These are phyloP conservation scores for Galagoides demidoff DNA, from an alignment of 2,797 vertebrate genomes.

Conservation along the genomic window DNA sequence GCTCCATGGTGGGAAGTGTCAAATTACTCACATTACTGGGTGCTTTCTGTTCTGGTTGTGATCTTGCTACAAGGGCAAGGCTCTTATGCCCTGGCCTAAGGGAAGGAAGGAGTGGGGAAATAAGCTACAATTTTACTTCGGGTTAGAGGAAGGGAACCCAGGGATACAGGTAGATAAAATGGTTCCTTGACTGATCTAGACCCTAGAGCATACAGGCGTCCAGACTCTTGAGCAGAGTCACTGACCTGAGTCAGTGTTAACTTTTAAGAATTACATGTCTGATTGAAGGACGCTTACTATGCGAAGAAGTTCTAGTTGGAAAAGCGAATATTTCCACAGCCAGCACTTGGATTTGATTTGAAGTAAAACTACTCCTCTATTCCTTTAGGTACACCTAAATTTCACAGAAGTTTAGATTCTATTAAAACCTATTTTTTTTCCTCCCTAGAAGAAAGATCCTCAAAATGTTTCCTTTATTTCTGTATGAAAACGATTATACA, in stretches of 20 bases:
- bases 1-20: not conserved
- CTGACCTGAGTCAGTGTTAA: not conserved
- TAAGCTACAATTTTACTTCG: not conserved
- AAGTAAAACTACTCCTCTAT: not conserved
- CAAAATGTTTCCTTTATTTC: conserved; percentile 37
- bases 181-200: not conserved
- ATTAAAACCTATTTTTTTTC: not conserved
- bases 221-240: not conserved
- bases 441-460: not conserved
- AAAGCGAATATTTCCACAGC: not conserved
- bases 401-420: conserved; percentile 17
- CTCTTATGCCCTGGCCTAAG: not conserved
- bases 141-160: not conserved
- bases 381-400: conserved; percentile 38
- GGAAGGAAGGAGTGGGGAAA: not conserved
- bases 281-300: not conserved
- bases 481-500: not conserved
- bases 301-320: conserved; percentile 37
- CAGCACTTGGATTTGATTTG: not conserved
- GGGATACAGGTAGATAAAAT: not conserved
- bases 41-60: conserved; percentile 19
- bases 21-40: not conserved
- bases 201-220: not conserved
- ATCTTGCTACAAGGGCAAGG: not conserved
- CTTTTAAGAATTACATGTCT: not conserved